Conservation (phyloP, 2,888 invertebrate genomes). For the Stenoptilia bipunctidactyla region DNA sequence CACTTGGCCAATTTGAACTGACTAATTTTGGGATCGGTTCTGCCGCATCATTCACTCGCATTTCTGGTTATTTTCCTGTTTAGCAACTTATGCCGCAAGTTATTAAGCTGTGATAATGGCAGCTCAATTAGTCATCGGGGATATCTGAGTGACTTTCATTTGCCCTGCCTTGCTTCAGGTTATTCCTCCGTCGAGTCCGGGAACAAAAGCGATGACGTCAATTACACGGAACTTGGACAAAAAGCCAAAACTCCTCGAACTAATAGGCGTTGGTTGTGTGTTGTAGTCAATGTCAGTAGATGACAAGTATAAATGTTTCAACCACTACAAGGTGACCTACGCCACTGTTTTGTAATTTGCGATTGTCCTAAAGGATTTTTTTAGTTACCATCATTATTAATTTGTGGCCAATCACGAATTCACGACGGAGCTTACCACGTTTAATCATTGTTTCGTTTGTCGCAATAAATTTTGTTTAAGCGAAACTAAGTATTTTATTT, state of each 20-base stretch:
- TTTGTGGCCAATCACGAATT: too few relatives aligned
- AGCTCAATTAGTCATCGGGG: conserved; percentile 35
- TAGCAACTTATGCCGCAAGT: conserved; percentile 6
- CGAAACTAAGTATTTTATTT: too few relatives aligned
- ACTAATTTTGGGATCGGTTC: not conserved
- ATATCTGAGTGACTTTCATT: conserved; percentile 47
- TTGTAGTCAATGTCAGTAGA: conserved; percentile 14
- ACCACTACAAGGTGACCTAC: conserved; percentile 27
- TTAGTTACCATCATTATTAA: too few relatives aligned
- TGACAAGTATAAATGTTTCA: conserved; percentile 30
- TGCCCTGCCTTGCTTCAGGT: conserved; percentile 58
- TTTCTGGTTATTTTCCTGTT: not conserved
- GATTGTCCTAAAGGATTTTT: too few relatives aligned
- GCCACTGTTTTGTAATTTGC: too few relatives aligned
- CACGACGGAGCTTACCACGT: too few relatives aligned
- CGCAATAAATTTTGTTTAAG: too few relatives aligned
- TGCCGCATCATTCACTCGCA: not conserved
- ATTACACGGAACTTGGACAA: conserved; percentile 31
- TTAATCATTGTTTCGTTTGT: too few relatives aligned
- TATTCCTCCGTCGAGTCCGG: conserved; percentile 42
- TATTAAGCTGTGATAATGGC: conserved; percentile 22
- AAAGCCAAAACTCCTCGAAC: conserved; percentile 22
- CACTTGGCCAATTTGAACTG: too few relatives aligned
- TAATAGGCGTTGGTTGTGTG: conserved; percentile 27
- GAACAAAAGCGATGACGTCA: conserved; percentile 42